These are phyloP conservation scores for Aulostomus chinensis DNA, from an alignment of 2,797 vertebrate species.

Conservation along the genomic window DNA sequence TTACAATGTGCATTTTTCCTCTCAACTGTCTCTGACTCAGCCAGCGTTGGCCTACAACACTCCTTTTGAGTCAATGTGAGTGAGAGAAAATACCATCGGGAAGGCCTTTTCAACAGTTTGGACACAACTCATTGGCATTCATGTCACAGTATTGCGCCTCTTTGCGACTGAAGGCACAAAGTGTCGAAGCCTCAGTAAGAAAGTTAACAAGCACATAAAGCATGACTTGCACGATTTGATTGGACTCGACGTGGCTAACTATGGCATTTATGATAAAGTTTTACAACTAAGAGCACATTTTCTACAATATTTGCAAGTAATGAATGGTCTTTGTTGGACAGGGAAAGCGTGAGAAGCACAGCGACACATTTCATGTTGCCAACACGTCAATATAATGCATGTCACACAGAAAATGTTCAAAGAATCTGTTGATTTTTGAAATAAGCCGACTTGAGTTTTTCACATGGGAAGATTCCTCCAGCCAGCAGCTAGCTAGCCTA, in stretches of 20 bases:
- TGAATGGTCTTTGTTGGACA: background rate
- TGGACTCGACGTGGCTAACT: too few species aligned
- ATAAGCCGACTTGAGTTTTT: too few species aligned
- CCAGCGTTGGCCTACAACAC: slow-evolving; percentile 51
- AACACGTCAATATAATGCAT: too few species aligned
- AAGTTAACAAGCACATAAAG: slow-evolving; percentile 50
- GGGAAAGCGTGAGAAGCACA: too few species aligned
- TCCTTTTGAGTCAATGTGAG: slow-evolving; percentile 41
- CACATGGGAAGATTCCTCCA: too few species aligned
- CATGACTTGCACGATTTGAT: slow-evolving; percentile 62
- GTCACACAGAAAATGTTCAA: too few species aligned
- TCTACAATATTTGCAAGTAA: background rate
- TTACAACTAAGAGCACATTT: background rate
- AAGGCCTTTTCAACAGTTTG: slow-evolving; percentile 64
- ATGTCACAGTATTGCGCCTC: slow-evolving; percentile 42
- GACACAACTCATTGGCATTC: slow-evolving; percentile 78
- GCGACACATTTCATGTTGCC: too few species aligned
- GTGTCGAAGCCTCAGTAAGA: slow-evolving; percentile 46
- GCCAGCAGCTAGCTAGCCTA: too few species aligned
- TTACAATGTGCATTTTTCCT: slow-evolving; percentile 73
- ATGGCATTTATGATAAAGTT: background rate
- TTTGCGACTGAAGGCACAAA: slow-evolving; percentile 60
- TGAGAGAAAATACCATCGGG: slow-evolving; percentile 62
- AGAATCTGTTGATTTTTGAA: too few species aligned
- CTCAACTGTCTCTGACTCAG: slow-evolving; percentile 65